Evolutionary conservation across 2,113 vertebrate species (phyloP).

Genomic region (Oryzias javanicus): DNA sequence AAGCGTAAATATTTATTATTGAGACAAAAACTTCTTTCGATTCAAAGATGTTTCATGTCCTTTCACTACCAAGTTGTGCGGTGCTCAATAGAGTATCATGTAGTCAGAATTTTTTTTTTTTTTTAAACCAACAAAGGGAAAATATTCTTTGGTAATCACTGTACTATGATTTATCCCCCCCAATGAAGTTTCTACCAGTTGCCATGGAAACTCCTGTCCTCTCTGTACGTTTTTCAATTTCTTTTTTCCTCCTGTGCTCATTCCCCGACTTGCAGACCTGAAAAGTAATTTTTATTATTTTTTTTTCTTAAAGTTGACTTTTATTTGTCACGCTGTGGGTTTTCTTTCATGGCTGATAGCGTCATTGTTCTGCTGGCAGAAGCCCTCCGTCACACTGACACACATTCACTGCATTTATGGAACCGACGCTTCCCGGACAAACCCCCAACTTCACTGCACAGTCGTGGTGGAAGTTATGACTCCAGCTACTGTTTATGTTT

Average conservation of each 20-base stretch:
- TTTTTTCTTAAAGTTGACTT: constrained; percentile 9
- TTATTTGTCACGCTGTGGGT: neutral
- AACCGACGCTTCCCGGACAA: neutral
- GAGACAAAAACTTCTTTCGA: too few species aligned
- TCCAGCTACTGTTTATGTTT: constrained; percentile 40
- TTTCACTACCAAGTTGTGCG: neutral
- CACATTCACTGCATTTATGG: constrained; percentile 8
- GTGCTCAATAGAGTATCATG: constrained; percentile 5
- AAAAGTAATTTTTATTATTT: constrained; percentile 7
- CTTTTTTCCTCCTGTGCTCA: constrained; percentile 25
- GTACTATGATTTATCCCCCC: constrained; percentile 34
- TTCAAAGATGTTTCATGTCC: too few species aligned
- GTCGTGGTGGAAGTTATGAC: constrained; percentile 19
- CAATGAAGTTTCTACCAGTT: constrained; percentile 54
- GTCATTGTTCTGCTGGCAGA: constrained; percentile 14
- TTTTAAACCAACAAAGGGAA: neutral
- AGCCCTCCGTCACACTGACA: constrained; percentile 20
- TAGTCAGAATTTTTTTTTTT: constrained; percentile 1
- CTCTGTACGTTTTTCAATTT: constrained; percentile 36
- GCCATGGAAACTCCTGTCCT: constrained; percentile 59
- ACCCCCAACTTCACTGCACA: constrained; percentile 16
- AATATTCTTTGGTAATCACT: constrained; percentile 21
- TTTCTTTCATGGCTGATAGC: neutral
- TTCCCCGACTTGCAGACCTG: constrained; percentile 14
- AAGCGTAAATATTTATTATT: too few species aligned